phyloP scores from a whole-genome alignment of 1,140 invertebrate species.

The Bathynomus jamesi region DNA sequence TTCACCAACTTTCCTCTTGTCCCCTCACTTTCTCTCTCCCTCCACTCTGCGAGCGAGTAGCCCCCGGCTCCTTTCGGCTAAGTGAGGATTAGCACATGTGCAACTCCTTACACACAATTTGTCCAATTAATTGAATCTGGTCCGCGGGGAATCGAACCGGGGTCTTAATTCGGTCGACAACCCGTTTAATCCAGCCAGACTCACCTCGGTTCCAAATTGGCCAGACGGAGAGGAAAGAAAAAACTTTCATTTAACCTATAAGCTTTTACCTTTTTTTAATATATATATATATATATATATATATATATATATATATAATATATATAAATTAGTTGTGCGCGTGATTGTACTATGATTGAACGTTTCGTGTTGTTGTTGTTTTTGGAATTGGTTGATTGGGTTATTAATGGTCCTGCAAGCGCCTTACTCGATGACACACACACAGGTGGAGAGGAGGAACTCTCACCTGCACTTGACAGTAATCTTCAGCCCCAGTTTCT shows the following conservation, averaged over 20 bases:
- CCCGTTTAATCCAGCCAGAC: neutral
- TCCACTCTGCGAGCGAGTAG: neutral
- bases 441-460: neutral
- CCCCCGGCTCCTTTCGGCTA: neutral
- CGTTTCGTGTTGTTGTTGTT: too few relatives aligned
- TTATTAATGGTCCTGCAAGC: neutral
- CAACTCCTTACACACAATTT: neutral
- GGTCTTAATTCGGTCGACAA: neutral
- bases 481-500: neutral
- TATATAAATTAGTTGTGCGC: too few relatives aligned
- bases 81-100: neutral
- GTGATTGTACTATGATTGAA: too few relatives aligned
- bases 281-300: slow-evolving; percentile 3
- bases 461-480: neutral
- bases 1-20: neutral
- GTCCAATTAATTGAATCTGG: neutral
- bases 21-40: neutral
- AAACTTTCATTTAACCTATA: too few relatives aligned
- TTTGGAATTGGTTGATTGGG: too few relatives aligned
- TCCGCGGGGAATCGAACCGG: neutral
- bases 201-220: neutral
- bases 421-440: too few relatives aligned
- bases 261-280: neutral
- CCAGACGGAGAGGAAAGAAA: too few relatives aligned
- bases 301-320: slow-evolving; percentile 3